These are phyloP conservation scores for Pseudachorutes palmiensis DNA, from an alignment of 1,140 invertebrate species.

Conservation along the genomic window DNA sequence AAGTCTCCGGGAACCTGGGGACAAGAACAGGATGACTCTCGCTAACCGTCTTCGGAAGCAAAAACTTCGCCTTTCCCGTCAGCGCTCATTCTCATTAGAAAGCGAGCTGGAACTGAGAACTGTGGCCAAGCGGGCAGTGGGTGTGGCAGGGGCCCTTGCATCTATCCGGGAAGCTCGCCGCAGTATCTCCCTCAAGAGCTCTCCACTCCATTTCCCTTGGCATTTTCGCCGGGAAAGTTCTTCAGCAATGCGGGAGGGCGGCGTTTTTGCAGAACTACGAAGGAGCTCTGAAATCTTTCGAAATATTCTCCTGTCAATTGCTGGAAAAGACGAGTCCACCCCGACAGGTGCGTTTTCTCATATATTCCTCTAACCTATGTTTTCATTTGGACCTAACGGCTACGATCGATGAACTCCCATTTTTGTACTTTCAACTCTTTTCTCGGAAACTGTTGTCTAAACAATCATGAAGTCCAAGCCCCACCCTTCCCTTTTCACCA, in stretches of 20 bases:
- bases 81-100: conserved; percentile 44
- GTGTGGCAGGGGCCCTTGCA: conserved; percentile 35
- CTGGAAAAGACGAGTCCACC: conserved; percentile 40
- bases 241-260: conserved; percentile 32
- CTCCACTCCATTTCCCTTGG: conserved; percentile 38
- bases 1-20: conserved; percentile 35
- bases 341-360: conserved; percentile 35
- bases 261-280: conserved; percentile 44
- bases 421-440: no score
- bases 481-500: no score
- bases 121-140: conserved; percentile 37
- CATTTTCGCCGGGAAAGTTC: conserved; percentile 34
- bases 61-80: conserved; percentile 41
- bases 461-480: no score
- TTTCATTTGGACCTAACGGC: no score
- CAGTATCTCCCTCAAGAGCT: conserved; percentile 43
- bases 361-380: no score
- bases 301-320: conserved; percentile 44
- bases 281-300: conserved; percentile 45
- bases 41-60: conserved; percentile 39
- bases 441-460: no score
- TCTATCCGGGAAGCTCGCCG: conserved; percentile 40
- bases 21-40: conserved; percentile 38
- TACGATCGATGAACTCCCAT: no score
- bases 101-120: conserved; percentile 40